A percentile compares a stretch with the other conserved stretches of the same genome.
phyloP scores from a whole-genome alignment of 2,888 invertebrate genomes.

The Ceramica pisi region DNA sequence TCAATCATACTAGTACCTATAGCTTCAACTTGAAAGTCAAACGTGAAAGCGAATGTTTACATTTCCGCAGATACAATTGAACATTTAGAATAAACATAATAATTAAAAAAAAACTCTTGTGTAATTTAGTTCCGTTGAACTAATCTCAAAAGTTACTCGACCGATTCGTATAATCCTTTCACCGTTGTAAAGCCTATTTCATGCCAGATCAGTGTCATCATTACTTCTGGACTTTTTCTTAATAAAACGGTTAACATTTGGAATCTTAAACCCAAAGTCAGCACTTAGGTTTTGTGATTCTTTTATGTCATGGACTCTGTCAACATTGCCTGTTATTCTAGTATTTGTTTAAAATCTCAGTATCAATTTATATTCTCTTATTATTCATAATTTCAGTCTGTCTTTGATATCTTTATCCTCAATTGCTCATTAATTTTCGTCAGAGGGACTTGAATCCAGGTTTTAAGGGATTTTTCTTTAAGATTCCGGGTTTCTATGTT shows the following conservation, averaged over 20 bases:
- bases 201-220: conserved; percentile 55
- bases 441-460: background rate
- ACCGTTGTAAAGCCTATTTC: conserved; percentile 57
- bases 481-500: background rate
- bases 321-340: background rate
- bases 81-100: conserved; percentile 31
- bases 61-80: conserved; percentile 22
- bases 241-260: conserved; percentile 18
- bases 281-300: background rate
- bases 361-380: background rate
- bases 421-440: background rate
- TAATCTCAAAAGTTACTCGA: conserved; percentile 58
- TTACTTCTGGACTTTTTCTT: conserved; percentile 30
- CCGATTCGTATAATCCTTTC: conserved; percentile 61
- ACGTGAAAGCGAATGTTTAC: conserved; percentile 12
- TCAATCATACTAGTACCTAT: background rate
- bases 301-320: conserved; percentile 6
- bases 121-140: conserved; percentile 47
- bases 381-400: background rate
- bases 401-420: background rate
- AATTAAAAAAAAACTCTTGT: conserved; percentile 39
- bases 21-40: conserved; percentile 4
- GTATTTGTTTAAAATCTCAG: background rate
- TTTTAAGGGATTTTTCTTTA: background rate
- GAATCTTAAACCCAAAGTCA: conserved; percentile 1